Percentiles rank a stretch among this genome's conserved stretches.
These are phyloP conservation scores for Tragelaphus imberbis DNA, from an alignment of 2,113 vertebrate genomes.

Conservation along the genomic window DNA sequence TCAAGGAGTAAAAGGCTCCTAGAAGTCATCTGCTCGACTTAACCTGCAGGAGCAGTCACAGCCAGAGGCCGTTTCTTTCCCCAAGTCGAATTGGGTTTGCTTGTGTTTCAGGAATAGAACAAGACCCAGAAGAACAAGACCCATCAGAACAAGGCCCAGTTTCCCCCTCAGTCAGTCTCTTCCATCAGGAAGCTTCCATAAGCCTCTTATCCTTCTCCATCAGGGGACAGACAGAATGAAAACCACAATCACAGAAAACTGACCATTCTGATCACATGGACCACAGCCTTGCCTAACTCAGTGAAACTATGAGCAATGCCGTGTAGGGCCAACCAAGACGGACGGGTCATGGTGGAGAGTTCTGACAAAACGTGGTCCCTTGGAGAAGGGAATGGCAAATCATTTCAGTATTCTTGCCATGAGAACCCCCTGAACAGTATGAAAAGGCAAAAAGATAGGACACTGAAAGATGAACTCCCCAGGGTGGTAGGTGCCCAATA, in stretches of 20 bases:
- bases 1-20: not conserved
- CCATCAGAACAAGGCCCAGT: not conserved
- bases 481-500: not conserved
- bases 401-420: not conserved
- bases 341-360: not conserved
- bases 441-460: not conserved
- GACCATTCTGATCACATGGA: not conserved
- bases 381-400: not conserved
- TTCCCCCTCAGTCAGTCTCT: not conserved
- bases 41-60: not conserved
- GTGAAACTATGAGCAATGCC: not conserved
- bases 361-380: not conserved
- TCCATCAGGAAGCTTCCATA: not conserved
- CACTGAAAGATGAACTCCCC: not conserved
- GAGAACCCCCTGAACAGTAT: not conserved
- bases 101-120: constrained; percentile 20
- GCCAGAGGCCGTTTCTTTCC: not conserved
- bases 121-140: not conserved
- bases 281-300: not conserved
- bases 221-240: not conserved
- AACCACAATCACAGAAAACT: not conserved
- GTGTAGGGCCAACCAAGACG: not conserved
- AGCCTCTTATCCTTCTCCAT: not conserved
- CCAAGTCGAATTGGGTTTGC: not conserved
- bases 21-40: not conserved